Conservation (phyloP, 2,888 invertebrate species). For the Conus canariensis region DNA sequence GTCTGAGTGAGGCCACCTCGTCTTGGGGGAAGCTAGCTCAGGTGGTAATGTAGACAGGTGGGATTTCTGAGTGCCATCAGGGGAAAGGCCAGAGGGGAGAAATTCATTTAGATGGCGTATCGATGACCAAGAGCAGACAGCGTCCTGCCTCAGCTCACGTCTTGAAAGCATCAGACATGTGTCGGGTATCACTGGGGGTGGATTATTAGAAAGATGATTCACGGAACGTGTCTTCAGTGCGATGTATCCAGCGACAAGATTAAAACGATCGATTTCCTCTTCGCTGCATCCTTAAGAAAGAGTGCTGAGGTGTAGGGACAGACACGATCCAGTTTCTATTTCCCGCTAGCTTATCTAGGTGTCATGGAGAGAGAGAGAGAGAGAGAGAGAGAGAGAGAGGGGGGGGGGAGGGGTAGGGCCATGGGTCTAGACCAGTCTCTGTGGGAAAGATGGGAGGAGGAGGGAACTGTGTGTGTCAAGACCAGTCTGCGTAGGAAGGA, state of each 20-base stretch:
- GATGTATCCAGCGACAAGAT: not conserved
- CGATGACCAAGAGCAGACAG: not conserved
- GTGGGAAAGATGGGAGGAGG: too few species aligned
- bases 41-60: not conserved
- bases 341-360: too few species aligned
- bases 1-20: not conserved
- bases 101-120: not conserved
- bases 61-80: conserved; percentile 10
- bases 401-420: too few species aligned
- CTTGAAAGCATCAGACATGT: not conserved
- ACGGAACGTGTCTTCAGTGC: not conserved
- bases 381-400: too few species aligned
- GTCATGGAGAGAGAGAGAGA: too few species aligned
- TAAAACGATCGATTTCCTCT: not conserved
- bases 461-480: too few species aligned
- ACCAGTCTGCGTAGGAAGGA: too few species aligned
- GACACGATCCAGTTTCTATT: too few species aligned
- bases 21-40: not conserved
- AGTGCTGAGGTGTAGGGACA: too few species aligned
- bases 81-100: conserved; percentile 4
- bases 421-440: too few species aligned
- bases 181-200: not conserved
- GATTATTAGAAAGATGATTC: not conserved
- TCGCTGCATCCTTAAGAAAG: not conserved
- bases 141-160: not conserved